Evolutionary conservation across 1,140 invertebrate species (phyloP).

Genomic region (Apis cerana): DNA sequence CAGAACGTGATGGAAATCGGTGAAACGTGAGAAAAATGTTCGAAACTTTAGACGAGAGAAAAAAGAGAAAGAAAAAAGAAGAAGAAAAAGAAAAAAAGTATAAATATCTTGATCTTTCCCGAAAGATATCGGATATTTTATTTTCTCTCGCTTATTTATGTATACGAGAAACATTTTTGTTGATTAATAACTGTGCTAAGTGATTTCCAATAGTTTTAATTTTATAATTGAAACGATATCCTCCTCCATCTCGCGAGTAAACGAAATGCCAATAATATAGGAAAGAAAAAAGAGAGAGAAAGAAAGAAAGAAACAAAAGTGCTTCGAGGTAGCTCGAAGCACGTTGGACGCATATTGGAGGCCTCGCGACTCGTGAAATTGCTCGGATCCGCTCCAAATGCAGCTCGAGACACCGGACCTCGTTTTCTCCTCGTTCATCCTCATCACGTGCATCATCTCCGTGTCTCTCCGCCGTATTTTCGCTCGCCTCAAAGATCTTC

Average conservation of each 20-base stretch:
- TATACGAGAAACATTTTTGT: no score
- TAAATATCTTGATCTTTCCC: no score
- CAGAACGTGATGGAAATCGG: neutral
- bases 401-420: constrained; percentile 3
- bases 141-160: no score
- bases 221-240: no score
- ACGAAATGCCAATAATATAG: no score
- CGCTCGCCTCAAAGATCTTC: neutral
- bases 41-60: neutral
- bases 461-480: neutral
- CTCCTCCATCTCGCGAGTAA: no score
- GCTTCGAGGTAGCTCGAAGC: neutral
- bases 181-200: no score
- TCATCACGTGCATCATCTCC: neutral
- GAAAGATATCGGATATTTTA: no score
- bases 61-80: neutral
- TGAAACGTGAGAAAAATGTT: neutral
- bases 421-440: neutral
- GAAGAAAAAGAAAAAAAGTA: no score
- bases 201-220: no score
- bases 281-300: neutral
- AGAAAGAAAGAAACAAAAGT: neutral
- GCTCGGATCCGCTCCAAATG: constrained; percentile 48
- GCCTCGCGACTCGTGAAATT: constrained; percentile 40
- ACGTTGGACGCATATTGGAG: neutral